These are phyloP conservation scores for Amphipyra tragopoginis DNA, from an alignment of 2,888 invertebrate genomes.

Conservation along the genomic window DNA sequence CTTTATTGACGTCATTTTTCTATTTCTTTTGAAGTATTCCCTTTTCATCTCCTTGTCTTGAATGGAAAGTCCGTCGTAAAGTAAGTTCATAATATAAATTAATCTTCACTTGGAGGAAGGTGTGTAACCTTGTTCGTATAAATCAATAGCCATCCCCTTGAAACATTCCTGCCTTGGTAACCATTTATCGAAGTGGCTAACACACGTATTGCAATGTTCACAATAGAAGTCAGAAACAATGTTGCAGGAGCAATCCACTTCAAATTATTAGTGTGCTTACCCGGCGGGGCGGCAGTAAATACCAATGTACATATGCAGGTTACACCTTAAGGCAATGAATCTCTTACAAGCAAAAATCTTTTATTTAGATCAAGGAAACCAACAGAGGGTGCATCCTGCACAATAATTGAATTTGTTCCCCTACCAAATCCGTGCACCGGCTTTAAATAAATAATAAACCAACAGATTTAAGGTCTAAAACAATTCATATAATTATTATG, in stretches of 20 bases:
- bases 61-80: slow-evolving; percentile 15
- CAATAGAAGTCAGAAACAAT: slow-evolving; percentile 62
- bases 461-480: slow-evolving; percentile 26
- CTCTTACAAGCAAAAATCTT: slow-evolving; percentile 53
- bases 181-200: slow-evolving; percentile 48
- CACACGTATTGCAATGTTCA: slow-evolving; percentile 44
- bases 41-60: slow-evolving; percentile 12
- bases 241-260: slow-evolving; percentile 67
- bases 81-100: slow-evolving; percentile 14
- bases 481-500: slow-evolving; percentile 21
- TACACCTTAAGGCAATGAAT: slow-evolving; percentile 60
- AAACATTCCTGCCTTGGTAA: slow-evolving; percentile 48
- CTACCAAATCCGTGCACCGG: slow-evolving; percentile 46
- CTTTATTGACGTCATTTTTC: slow-evolving; percentile 42
- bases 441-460: slow-evolving; percentile 45
- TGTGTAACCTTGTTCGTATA: slow-evolving; percentile 44
- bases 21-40: slow-evolving; percentile 32
- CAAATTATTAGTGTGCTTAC: slow-evolving; percentile 67
- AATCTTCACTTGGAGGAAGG: slow-evolving; percentile 37
- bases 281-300: slow-evolving; percentile 50
- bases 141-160: slow-evolving; percentile 47
- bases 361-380: slow-evolving; percentile 48
- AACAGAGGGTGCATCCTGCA: slow-evolving; percentile 49
- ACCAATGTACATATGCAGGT: slow-evolving; percentile 51
- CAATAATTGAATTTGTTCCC: slow-evolving; percentile 55